Percentiles rank a stretch among this genome's conserved stretches.
phyloP scores from a whole-genome alignment of 2,888 invertebrate genomes.

The Synanthedon myopaeformis region DNA sequence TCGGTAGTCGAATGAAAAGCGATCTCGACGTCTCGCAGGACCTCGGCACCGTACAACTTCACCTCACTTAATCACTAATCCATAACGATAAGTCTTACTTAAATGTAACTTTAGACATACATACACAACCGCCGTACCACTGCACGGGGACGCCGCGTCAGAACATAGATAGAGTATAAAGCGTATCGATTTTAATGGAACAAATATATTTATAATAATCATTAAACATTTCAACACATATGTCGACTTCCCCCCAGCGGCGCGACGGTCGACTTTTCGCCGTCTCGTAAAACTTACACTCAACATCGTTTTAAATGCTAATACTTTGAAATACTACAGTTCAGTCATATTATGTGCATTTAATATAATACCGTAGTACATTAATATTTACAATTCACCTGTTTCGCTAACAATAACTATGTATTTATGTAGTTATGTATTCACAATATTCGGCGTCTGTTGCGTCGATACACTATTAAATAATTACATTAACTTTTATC shows the following conservation, averaged over 20 bases:
- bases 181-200: conserved; percentile 46
- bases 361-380: conserved; percentile 39
- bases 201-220: conserved; percentile 27
- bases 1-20: conserved; percentile 29
- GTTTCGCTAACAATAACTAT: conserved; percentile 38
- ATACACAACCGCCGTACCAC: conserved; percentile 37
- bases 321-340: conserved; percentile 36
- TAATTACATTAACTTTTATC: conserved; percentile 15
- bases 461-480: conserved; percentile 26
- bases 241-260: conserved; percentile 23
- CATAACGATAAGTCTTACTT: conserved; percentile 40
- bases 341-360: conserved; percentile 63
- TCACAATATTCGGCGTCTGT: conserved; percentile 33
- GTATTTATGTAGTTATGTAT: conserved; percentile 22
- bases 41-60: conserved; percentile 48
- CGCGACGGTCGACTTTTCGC: conserved; percentile 28
- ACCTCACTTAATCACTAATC: conserved; percentile 30
- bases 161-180: conserved; percentile 53
- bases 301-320: conserved; percentile 37
- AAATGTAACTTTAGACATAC: conserved; percentile 42
- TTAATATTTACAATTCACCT: conserved; percentile 56
- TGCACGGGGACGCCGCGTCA: conserved; percentile 21
- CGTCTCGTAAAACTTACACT: conserved; percentile 37
- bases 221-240: conserved; percentile 37
- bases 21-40: conserved; percentile 41